Percentiles rank a stretch among this genome's conserved stretches.
phyloP scores from a whole-genome alignment of 2,113 vertebrate genomes.

The Phycodurus eques region DNA sequence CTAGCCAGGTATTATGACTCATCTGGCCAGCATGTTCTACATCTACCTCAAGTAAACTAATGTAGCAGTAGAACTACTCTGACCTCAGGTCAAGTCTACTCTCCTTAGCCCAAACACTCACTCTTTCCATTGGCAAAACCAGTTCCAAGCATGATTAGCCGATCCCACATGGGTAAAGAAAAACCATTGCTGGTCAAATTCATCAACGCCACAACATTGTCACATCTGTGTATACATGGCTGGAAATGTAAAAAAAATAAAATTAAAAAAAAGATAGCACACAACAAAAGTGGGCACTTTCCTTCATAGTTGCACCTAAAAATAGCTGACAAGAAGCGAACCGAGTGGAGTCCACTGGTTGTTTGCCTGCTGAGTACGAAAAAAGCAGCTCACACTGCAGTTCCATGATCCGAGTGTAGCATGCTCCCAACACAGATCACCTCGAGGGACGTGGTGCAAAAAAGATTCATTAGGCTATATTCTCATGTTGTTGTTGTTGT shows the following conservation, averaged over 20 bases:
- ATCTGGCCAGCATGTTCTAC: no score
- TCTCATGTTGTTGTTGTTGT: background rate
- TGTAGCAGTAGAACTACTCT: no score
- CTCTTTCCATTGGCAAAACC: no score
- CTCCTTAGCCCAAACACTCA: no score
- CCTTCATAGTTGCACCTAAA: background rate
- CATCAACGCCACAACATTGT: no score
- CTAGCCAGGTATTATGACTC: no score
- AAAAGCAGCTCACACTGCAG: background rate
- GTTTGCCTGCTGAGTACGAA: background rate
- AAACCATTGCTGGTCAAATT: no score
- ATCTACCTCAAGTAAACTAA: no score
- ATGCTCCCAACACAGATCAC: background rate
- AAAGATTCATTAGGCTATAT: background rate
- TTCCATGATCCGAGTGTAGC: background rate
- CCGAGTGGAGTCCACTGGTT: background rate
- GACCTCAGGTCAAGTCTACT: no score
- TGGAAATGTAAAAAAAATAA: background rate
- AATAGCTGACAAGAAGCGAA: background rate
- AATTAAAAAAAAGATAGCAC: no score
- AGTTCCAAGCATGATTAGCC: no score
- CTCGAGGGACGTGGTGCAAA: background rate
- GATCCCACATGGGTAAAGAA: no score
- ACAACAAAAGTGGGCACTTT: background rate
- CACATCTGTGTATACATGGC: background rate